Evolutionary conservation across 92 coral and sea anemone species (phyloP).

Genomic region (Meandrina meandrites): DNA sequence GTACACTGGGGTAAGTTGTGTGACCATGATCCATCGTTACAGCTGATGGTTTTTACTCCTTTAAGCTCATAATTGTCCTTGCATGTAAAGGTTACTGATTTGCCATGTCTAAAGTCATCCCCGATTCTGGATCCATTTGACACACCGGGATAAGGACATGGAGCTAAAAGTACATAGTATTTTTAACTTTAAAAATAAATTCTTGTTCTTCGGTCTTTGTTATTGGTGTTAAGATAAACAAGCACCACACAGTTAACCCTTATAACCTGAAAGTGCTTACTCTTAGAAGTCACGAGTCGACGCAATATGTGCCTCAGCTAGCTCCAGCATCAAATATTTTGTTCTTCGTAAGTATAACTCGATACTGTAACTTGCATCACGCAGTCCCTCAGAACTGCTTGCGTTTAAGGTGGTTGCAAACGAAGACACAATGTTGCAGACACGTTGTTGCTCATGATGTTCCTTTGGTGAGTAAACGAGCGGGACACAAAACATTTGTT

Average conservation of each 20-base stretch:
- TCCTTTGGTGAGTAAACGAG: no score
- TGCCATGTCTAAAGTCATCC: constrained; percentile 7
- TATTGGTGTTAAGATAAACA: background rate
- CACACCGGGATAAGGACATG: constrained; percentile 42
- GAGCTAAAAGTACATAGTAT: background rate
- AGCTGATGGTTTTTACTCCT: constrained; percentile 14
- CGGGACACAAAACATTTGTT: no score
- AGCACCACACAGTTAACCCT: background rate
- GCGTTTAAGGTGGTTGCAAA: no score
- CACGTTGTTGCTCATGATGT: no score
- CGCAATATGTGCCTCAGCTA: no score
- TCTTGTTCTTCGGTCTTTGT: background rate
- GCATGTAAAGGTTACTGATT: constrained; percentile 33
- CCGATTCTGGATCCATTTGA: constrained; percentile 23
- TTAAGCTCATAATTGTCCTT: constrained; percentile 8
- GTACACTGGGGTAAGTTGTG: constrained; percentile 17
- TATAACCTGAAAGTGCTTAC: no score
- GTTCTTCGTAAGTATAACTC: no score
- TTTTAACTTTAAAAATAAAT: background rate
- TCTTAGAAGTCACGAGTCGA: no score
- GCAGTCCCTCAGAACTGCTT: no score
- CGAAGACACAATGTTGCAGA: no score
- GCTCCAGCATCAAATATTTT: background rate
- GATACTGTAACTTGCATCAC: background rate
- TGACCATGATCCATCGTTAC: constrained; percentile 41